Evolutionary conservation across 92 coral and sea anemone genomes (phyloP), one percentile per base, ranked within the genome.

Genomic region (Galaxea fascicularis): DNA sequence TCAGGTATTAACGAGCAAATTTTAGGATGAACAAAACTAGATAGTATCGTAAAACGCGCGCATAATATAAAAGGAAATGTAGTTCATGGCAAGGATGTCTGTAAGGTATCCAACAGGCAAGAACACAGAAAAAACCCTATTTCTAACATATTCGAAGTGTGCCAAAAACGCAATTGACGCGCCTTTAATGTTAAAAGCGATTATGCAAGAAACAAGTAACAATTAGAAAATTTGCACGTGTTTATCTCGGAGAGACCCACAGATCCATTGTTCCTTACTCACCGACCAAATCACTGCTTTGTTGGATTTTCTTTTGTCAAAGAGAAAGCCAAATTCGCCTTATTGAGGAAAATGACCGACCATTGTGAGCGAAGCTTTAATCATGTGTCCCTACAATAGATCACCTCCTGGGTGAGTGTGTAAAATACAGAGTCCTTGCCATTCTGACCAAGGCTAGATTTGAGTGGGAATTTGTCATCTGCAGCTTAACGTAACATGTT

Each of bases 381-480:
- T 72, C 72, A 83, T 83, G 80, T 73, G 80, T 63, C 49, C 1
- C 63, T 39, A 83, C 87, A 83, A 83, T 73, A 41, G 74, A 17
- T 4, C 0, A 31, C 74, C 87, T 83, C 52, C 63, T 83, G 87
- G 53, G 73, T 72, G 13, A 10, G 82, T 83, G 82, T 83, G n/a
- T 62, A 18, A 4, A 20, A 54, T 39, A 24, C 18, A 59, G 26
- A 63, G 77, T 25, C 35, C 58, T 39, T 35, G 29, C 53, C 51
- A 11, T 70, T 39, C 28, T 54, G 25, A 46, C 51, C 18, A 9
- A 44, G 24, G 28, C 64, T 51, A 51, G 18, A 78, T 1, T 8
- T 46, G 86, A 86, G 86, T 87, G 91, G 91, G 91, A 87, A 87
- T 59, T 59, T 71, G 88, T 83, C 91, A 87, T 82, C 91, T 87